Base-by-base conservation (phyloP, 2,797 vertebrate species). In the Scolopax rusticola region DNA sequence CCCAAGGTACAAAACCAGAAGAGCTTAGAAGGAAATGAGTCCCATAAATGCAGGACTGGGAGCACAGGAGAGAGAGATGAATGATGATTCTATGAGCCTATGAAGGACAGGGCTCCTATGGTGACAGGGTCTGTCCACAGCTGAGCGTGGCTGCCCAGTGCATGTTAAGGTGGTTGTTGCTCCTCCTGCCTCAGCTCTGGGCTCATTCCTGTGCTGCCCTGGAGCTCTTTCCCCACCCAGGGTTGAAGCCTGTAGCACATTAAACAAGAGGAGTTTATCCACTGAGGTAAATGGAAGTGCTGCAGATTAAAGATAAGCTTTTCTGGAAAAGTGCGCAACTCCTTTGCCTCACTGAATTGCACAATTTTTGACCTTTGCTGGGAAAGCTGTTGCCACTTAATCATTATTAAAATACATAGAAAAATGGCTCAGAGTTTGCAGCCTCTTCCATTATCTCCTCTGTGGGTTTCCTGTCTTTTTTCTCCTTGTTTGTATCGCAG, bases 81-180 rank as follows among this genome's bases (percentile, higher is more conserved):
- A 24, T 48, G 47, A 48, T 48, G 47, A 48, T 48, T 48, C 23
- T 14, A 48, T 48, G 47, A 48, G 7, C 23, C 47, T 48, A 24
- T 1, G 41, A 43, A 67, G 73, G 23, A 53, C 12, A 40, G n/a
- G 40, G 28, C 14, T 60, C 17, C 41, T 32, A 0, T 33, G 8
- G 11, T 36, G 20, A 15, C 30, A 70, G 48, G 25, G 6, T 47
- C 36, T 83, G 60, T 11, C 79, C 56, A 11, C 24, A 40, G 69
- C 1, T 3, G 15, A 45, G 5, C 0, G 1, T 7, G 6, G 8
- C 10, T 51, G 27, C 48, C 81, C 70, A 33, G 15, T 21, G 53
- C 9, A 1, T 0, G 4, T 23, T 14, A 5, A 50, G 16, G 7
- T 5, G 4, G 6, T 32, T 3, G 0, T 3, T 75, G 32, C 32